Evolutionary conservation across 64 coral and sea anemone species (phyloP), one percentile per base, ranked within the genome.

Genomic region (Astreopora myriophthalma): DNA sequence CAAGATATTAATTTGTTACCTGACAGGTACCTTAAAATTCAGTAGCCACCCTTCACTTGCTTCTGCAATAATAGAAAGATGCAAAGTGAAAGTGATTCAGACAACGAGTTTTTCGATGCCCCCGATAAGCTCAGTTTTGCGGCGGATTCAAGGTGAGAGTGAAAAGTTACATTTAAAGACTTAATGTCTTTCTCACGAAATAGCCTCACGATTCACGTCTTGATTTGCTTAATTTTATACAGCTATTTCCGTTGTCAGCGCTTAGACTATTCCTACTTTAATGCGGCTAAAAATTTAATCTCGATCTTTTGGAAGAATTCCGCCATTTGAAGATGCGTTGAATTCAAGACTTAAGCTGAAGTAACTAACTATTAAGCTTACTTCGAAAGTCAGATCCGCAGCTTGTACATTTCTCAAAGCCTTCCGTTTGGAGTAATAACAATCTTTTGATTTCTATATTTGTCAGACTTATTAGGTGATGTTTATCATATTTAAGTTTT

Each of bases 21-120:
- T 63, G 51, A 82, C 52, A 82, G 7, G 35, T 36, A 34, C 8
- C 20, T 82, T 63, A 38, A 35, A 58, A 82, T 25, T 82, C 28
- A 14, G 17, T 28, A 1, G 26, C 32, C 32, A 19, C 17, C 1
- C 16, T 31, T 80, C 48, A 31, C 33, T 58, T 57, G 76, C 19
- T 16, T 52, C 79, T 3, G 6, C 33, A 14, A 34, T 36, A 58
- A 37, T 16, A 60, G 32, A 89, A 88, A 84, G 83, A 66, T 94
- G 87, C 73, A 89, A 71, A 93, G 91, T 61, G 95, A 96, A 34
- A 96, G 95, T 74, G 95, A 96, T 90, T 96, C 95, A 30, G 95
- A 96, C 22, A 72, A 57, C 67, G 95, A 96, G 51, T 96, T 96
- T 49, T 96, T 93, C 57, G 95, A 96, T 89, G 95, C 95, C 65